phyloP scores from a whole-genome alignment of 35 echinoderm and acorn worm genomes.

The Heliocidaris erythrogramma region DNA sequence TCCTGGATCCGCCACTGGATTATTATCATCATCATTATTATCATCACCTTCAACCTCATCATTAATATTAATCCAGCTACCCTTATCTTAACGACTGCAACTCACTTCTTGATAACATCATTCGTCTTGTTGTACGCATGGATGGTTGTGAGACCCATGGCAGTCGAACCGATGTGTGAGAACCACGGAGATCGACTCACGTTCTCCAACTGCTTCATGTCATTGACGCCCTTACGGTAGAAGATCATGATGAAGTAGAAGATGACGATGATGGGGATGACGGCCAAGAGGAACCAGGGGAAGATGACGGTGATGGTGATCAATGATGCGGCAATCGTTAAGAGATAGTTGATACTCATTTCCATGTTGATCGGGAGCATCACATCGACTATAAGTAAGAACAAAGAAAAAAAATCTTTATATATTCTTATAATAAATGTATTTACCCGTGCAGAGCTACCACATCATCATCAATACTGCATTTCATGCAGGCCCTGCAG shows the following conservation, averaged over 20 bases:
- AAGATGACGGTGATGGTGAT: conserved; percentile 80
- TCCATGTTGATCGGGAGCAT: conserved; percentile 89
- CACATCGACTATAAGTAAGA: conserved; percentile 75
- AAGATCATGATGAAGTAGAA: conserved; percentile 70
- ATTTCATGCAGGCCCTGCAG: too few relatives aligned
- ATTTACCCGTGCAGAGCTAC: too few relatives aligned
- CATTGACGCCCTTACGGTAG: conserved; percentile 79
- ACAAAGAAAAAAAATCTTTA: too few relatives aligned
- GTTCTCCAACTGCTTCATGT: conserved; percentile 89
- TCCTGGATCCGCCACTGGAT: too few relatives aligned
- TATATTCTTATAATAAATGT: too few relatives aligned
- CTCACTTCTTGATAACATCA: conserved; percentile 77
- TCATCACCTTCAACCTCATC: background rate
- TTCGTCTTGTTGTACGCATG: conserved; percentile 86
- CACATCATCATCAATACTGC: too few relatives aligned
- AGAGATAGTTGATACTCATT: conserved; percentile 65
- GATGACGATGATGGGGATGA: conserved; percentile 65
- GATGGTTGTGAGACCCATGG: conserved; percentile 76
- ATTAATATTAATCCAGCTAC: background rate
- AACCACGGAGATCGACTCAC: conserved; percentile 96
- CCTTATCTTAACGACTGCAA: background rate
- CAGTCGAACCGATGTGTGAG: conserved; percentile 82
- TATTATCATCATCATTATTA: background rate
- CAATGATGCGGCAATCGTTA: conserved; percentile 72
- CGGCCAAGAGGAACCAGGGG: conserved; percentile 76